Evolutionary conservation across 2,113 vertebrate species (phyloP), one percentile per base, ranked within the genome.

Genomic region (Anoplopoma fimbria): DNA sequence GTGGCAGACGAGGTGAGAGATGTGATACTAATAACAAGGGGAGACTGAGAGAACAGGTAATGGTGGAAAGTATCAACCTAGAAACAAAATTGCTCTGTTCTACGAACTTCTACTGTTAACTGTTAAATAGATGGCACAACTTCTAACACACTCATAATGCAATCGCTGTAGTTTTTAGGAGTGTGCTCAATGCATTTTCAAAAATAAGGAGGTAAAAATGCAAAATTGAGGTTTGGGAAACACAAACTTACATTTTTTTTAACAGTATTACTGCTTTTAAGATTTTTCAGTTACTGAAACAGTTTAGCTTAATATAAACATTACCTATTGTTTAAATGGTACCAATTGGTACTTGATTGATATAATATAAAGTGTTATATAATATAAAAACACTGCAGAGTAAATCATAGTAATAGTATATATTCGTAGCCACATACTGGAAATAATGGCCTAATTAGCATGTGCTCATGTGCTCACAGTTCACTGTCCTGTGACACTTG

Each of bases 1-100:
- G 79, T 57, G 55, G 78, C 70, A 84, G 79, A 91, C 71, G 40
- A 90, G 87, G 81, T 88, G 81, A 93, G 81, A 63, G 17, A 87
- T 87, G 85, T 81, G 82, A 87, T 87, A 84, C 80, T 81, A 87
- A 88, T 77, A 83, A 83, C 79, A 85, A 75, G 47, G 29, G 84
- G 75, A 51, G 55, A 68, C 85, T 53, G 69, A 80, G 81, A 75
- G 75, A 80, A 79, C 40, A 76, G 74, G 61, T 78, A 83, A 74
- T 58, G 68, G 68, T 68, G 55, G 68, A 72, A 71, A 83, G 33
- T 86, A 81, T 60, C 65, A 84, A 31, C 40, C 31, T 10, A 15
- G n/a, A 49, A 17, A 79, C 34, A 53, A 61, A 78, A 78, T 65
- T 68, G 42, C 25, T 70, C 15, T 51, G 57, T 69, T 64, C 60